These are phyloP conservation scores for Therioaphis trifolii DNA, from an alignment of 2,888 invertebrate genomes.

Conservation along the genomic window DNA sequence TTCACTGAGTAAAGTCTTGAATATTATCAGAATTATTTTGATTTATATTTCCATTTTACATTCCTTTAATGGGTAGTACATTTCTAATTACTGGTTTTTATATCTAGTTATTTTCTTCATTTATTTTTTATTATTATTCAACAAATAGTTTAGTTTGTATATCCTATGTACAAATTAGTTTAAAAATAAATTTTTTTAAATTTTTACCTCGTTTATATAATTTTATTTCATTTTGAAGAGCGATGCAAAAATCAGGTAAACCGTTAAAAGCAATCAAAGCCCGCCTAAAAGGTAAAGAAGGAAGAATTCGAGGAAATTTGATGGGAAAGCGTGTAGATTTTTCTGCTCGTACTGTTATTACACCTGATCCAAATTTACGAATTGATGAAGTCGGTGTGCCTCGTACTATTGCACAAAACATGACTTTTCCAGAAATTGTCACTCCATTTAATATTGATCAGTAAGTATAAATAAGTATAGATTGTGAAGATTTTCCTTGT, in stretches of 20 bases:
- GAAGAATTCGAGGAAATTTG: slow-evolving; percentile 97
- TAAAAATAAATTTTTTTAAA: background rate
- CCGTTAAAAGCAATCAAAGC: slow-evolving; percentile 98
- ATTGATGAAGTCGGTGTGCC: slow-evolving; percentile 97
- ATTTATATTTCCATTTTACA: too few species aligned
- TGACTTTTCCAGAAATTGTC: slow-evolving; percentile 99
- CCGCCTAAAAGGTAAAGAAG: slow-evolving; percentile 97
- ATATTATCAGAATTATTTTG: too few species aligned
- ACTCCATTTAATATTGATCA: slow-evolving; percentile 99
- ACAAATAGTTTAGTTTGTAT: too few species aligned
- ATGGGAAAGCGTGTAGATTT: slow-evolving; percentile 99
- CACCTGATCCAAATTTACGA: slow-evolving; percentile 93
- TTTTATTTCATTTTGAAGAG: slow-evolving; percentile 72
- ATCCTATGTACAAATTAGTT: too few species aligned
- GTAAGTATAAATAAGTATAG: slow-evolving; percentile 69
- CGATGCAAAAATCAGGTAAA: slow-evolving; percentile 99
- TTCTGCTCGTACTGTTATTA: slow-evolving; percentile 98
- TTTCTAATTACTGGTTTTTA: too few species aligned
- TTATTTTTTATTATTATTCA: too few species aligned
- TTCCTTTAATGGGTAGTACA: too few species aligned
- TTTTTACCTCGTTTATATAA: background rate
- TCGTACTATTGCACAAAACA: slow-evolving; percentile 96
- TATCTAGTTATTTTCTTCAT: too few species aligned
- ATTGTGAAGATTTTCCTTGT: background rate
- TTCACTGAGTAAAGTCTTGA: too few species aligned